These are phyloP conservation scores for Diarsia rubi DNA, from an alignment of 2,888 invertebrate genomes.

Conservation along the genomic window DNA sequence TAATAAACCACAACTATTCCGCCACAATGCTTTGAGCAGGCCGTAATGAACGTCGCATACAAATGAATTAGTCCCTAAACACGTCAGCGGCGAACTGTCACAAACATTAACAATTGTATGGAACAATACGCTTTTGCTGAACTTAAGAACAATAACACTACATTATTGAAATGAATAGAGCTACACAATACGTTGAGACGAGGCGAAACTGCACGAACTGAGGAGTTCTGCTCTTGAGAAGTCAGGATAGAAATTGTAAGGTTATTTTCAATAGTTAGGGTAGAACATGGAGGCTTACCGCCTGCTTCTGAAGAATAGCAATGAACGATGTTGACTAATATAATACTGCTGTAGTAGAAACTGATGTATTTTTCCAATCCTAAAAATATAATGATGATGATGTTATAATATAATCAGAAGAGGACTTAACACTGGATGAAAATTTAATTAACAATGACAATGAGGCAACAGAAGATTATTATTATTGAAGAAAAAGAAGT, in stretches of 20 bases:
- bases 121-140: conserved; percentile 67
- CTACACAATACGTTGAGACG: conserved; percentile 59
- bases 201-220: conserved; percentile 54
- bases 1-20: conserved; percentile 47
- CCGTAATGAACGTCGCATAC: conserved; percentile 50
- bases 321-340: not conserved
- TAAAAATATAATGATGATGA: not conserved
- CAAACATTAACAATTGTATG: conserved; percentile 63
- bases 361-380: not conserved
- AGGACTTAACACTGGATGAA: not conserved
- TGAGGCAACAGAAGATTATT: not conserved
- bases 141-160: conserved; percentile 63
- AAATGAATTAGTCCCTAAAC: conserved; percentile 57
- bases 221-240: conserved; percentile 59
- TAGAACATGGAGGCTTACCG: conserved; percentile 10
- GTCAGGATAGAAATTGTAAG: conserved; percentile 42
- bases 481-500: not conserved
- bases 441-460: not conserved
- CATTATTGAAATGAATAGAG: conserved; percentile 67
- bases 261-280: conserved; percentile 45
- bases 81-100: conserved; percentile 59
- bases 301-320: conserved; percentile 39
- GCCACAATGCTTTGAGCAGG: conserved; percentile 37
- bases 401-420: not conserved
- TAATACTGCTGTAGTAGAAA: not conserved